phyloP scores from a whole-genome alignment of 2,888 invertebrate genomes.

The Arge pagana region DNA sequence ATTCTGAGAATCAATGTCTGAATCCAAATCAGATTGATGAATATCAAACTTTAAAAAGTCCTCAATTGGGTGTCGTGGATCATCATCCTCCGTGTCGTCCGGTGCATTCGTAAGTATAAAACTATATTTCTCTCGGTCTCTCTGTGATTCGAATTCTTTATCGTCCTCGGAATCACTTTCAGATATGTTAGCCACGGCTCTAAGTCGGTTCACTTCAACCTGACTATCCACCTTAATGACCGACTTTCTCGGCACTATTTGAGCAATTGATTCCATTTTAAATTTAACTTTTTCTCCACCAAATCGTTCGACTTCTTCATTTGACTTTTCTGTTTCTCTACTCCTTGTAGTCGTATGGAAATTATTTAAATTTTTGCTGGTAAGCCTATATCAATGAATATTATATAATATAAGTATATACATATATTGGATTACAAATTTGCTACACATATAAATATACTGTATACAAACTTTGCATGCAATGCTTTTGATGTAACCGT shows the following conservation, averaged over 20 bases:
- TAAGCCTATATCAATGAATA: constrained; percentile 34
- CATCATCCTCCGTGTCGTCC: constrained; percentile 8
- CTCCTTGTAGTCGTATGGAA: constrained; percentile 22
- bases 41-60: constrained; percentile 1
- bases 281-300: constrained; percentile 14
- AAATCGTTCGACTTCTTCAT: constrained; percentile 9
- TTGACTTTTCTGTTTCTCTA: constrained; percentile 20
- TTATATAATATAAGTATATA: no score
- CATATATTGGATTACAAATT: not conserved
- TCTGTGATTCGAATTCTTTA: constrained; percentile 1
- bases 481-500: constrained; percentile 42
- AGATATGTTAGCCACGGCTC: constrained; percentile 9
- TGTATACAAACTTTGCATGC: constrained; percentile 42
- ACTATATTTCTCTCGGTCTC: constrained; percentile 17
- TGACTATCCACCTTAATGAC: constrained; percentile 10
- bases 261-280: constrained; percentile 15
- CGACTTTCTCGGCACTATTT: not conserved
- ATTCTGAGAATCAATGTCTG: not conserved
- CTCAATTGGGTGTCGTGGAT: constrained; percentile 1
- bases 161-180: constrained; percentile 22
- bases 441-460: not conserved
- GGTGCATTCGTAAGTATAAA: constrained; percentile 7
- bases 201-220: constrained; percentile 7
- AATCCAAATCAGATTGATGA: constrained; percentile 11
- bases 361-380: constrained; percentile 22